Percentiles rank a stretch among this genome's conserved stretches.
These are phyloP conservation scores for Synergus umbraculus DNA, from an alignment of 2,888 invertebrate genomes.

Conservation along the genomic window DNA sequence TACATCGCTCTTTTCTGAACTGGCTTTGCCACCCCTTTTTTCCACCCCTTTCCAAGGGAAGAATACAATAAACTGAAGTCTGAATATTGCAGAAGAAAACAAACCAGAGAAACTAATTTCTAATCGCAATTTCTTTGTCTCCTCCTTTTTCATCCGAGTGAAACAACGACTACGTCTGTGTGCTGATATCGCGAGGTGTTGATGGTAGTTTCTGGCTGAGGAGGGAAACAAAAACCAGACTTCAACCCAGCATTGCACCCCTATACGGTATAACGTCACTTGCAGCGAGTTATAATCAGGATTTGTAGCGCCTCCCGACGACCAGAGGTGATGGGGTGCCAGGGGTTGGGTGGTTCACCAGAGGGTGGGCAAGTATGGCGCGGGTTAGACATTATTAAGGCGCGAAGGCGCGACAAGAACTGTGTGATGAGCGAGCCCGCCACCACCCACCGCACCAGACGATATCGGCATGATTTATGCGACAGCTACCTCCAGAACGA, in stretches of 20 bases:
- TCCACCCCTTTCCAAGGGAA: neutral
- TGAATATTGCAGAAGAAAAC: neutral
- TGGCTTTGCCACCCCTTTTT: too few species aligned
- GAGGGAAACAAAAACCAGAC: slow-evolving; percentile 76
- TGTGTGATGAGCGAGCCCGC: slow-evolving; percentile 76
- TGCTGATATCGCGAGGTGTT: slow-evolving; percentile 46
- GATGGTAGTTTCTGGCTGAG: slow-evolving; percentile 45
- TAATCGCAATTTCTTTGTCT: slow-evolving; percentile 4
- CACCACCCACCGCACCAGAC: slow-evolving; percentile 72
- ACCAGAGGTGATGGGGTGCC: slow-evolving; percentile 51
- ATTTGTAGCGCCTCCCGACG: slow-evolving; percentile 74
- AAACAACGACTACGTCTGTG: slow-evolving; percentile 4
- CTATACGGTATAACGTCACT: slow-evolving; percentile 76
- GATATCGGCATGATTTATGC: slow-evolving; percentile 77
- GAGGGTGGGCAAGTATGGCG: slow-evolving; percentile 57
- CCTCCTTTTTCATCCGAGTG: slow-evolving; percentile 19
- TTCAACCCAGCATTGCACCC: slow-evolving; percentile 72
- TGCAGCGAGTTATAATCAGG: slow-evolving; percentile 78
- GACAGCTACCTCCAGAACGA: slow-evolving; percentile 59
- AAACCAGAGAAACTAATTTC: neutral
- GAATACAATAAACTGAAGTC: neutral
- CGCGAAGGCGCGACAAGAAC: slow-evolving; percentile 77
- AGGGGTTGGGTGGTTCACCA: slow-evolving; percentile 54
- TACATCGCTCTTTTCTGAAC: too few species aligned
- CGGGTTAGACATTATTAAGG: slow-evolving; percentile 74